Evolutionary conservation across 2,888 invertebrate genomes (phyloP).

Genomic region (Drosophila buzzatii): DNA sequence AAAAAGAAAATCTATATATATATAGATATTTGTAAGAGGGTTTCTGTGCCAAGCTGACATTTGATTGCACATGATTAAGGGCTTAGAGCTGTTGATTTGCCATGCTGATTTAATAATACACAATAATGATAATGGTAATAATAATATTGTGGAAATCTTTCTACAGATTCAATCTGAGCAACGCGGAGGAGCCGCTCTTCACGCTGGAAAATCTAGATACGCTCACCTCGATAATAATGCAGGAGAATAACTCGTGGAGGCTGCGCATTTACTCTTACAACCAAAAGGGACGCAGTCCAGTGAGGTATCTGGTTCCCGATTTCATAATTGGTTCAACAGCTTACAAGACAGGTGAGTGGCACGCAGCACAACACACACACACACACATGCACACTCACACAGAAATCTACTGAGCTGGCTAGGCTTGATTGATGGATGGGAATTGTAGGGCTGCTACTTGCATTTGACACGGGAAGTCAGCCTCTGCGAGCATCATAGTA

Average conservation of each 20-base stretch:
- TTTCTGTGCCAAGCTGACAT: conserved; percentile 39
- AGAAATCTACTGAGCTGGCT: conserved; percentile 1
- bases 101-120: conserved; percentile 58
- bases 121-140: conserved; percentile 3
- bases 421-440: conserved; percentile 73
- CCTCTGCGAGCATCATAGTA: conserved; percentile 2
- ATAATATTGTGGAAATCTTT: neutral
- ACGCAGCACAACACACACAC: conserved; percentile 30
- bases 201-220: conserved; percentile 88
- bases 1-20: neutral
- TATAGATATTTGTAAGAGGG: conserved; percentile 30
- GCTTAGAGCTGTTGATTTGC: conserved; percentile 67
- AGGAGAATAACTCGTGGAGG: conserved; percentile 92
- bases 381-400: conserved; percentile 13
- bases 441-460: conserved; percentile 50
- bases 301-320: conserved; percentile 89
- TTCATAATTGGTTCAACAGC: conserved; percentile 91
- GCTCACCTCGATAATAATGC: conserved; percentile 90
- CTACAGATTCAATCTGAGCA: conserved; percentile 84
- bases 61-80: conserved; percentile 77
- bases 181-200: conserved; percentile 85
- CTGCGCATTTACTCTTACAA: conserved; percentile 92
- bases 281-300: conserved; percentile 92
- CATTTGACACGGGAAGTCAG: conserved; percentile 54
- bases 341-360: conserved; percentile 88